Conservation (phyloP, 2,113 vertebrate genomes). For the Sinosuthora webbiana region DNA sequence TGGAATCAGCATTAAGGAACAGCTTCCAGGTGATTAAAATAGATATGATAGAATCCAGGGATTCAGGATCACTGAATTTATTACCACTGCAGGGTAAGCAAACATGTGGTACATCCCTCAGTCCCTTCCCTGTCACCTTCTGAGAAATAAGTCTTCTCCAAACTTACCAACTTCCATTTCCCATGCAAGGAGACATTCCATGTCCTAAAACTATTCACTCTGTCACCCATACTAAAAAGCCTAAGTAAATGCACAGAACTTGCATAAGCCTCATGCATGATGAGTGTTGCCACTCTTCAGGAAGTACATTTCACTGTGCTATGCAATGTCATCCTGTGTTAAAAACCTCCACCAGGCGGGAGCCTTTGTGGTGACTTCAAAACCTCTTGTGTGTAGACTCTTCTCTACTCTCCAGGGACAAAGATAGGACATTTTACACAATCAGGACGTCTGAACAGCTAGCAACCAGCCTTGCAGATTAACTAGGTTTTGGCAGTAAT, state of each 20-base stretch:
- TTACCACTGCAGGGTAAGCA: background rate
- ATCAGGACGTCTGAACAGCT: background rate
- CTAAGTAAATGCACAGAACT: background rate
- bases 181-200: background rate
- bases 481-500: background rate
- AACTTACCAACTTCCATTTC: background rate
- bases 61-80: background rate
- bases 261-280: background rate
- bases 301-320: background rate
- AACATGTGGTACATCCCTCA: background rate
- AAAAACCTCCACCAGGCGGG: background rate
- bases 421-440: background rate
- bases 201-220: background rate
- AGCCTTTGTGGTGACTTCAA: background rate
- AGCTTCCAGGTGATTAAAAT: background rate
- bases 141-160: background rate
- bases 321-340: background rate
- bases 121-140: background rate
- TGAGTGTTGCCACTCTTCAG: background rate
- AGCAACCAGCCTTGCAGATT: background rate
- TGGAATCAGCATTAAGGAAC: background rate
- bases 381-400: background rate
- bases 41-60: background rate
- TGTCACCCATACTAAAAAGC: background rate
- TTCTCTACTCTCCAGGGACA: background rate